Conservation (phyloP, 2,113 vertebrate species). For the Phaethon lepturus region DNA sequence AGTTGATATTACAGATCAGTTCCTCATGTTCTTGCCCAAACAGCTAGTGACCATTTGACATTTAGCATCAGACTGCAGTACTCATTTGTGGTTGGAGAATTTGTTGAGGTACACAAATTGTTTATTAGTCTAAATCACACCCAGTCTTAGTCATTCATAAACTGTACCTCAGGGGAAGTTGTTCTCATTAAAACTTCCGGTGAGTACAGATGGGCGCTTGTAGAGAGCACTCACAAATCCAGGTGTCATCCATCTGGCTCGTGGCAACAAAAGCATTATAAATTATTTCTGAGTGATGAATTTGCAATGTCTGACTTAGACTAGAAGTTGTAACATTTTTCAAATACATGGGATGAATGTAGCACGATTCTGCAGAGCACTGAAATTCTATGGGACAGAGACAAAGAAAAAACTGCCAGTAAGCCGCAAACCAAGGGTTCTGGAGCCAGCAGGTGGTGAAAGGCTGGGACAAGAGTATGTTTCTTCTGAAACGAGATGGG, state of each 20-base stretch:
- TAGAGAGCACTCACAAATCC: background rate
- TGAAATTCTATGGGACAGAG: background rate
- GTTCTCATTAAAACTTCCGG: background rate
- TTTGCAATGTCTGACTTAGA: background rate
- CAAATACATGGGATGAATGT: background rate
- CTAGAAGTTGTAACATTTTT: background rate
- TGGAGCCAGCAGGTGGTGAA: background rate
- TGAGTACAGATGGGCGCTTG: background rate
- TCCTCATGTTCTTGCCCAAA: background rate
- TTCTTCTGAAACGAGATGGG: background rate
- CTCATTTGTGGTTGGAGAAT: fast-evolving
- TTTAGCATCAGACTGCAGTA: background rate
- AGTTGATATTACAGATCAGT: background rate
- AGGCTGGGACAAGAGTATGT: background rate
- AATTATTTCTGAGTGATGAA: background rate
- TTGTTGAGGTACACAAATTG: background rate
- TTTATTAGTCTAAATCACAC: background rate
- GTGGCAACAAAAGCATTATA: background rate
- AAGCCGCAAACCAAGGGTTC: background rate
- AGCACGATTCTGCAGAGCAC: background rate
- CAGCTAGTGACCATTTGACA: background rate
- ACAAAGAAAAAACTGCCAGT: background rate
- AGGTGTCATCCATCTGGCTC: background rate
- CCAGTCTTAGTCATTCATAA: background rate
- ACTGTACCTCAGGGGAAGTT: background rate